Evolutionary conservation across 2,113 vertebrate species (phyloP).

Genomic region (Cynoglossus semilaevis): DNA sequence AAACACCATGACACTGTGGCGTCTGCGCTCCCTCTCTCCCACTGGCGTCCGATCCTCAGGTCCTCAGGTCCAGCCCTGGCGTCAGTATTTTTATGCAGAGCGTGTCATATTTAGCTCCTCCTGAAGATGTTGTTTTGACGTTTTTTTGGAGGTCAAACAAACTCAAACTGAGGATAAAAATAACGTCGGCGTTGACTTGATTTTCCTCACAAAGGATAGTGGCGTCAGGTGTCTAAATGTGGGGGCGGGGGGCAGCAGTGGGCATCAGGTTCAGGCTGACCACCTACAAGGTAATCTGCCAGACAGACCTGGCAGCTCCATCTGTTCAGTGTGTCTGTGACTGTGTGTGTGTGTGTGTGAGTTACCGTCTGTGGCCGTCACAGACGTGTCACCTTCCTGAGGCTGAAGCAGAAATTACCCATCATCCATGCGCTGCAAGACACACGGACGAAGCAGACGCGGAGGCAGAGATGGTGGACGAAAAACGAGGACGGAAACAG

Average conservation of each 20-base stretch:
- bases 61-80: too few species aligned
- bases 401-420: constrained; percentile 10
- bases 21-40: constrained; percentile 6
- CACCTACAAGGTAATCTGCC: constrained; percentile 64
- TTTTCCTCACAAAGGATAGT: constrained; percentile 31
- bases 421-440: constrained; percentile 7
- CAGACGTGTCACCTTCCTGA: constrained; percentile 43
- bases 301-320: constrained; percentile 69
- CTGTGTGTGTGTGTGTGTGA: too few species aligned
- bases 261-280: constrained; percentile 49
- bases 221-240: not conserved
- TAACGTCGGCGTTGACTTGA: constrained; percentile 40
- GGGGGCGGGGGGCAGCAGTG: constrained; percentile 10
- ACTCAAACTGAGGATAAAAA: constrained; percentile 37
- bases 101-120: constrained; percentile 50
- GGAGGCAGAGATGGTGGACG: not conserved
- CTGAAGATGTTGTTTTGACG: constrained; percentile 33
- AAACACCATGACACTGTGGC: constrained; percentile 5
- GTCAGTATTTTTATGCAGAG: constrained; percentile 43
- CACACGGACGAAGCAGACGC: constrained; percentile 5
- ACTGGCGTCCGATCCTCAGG: too few species aligned
- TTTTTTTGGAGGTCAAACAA: constrained; percentile 32
- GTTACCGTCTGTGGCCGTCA: constrained; percentile 16
- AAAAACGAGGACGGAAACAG: constrained; percentile 3
- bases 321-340: constrained; percentile 59